Conservation (phyloP, 2,888 invertebrate species). For the Chironomus riparius region DNA sequence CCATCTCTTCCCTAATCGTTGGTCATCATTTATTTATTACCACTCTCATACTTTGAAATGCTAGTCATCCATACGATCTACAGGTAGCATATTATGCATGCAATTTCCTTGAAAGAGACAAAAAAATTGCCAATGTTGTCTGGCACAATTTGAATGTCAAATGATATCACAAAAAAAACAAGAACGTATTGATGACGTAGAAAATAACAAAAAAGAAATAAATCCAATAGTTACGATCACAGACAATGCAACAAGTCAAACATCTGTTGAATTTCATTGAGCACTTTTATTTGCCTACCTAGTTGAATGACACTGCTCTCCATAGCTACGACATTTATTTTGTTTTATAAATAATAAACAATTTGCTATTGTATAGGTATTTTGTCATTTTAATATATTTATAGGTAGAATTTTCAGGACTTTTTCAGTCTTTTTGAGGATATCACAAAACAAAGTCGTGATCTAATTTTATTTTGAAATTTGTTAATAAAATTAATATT, state of each 20-base stretch:
- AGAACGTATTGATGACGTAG: no score
- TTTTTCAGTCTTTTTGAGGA: conserved; percentile 1
- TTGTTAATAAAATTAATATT: neutral
- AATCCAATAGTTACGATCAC: neutral
- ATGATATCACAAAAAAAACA: no score
- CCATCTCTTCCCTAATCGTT: no score
- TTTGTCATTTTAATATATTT: neutral
- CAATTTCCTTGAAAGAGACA: no score
- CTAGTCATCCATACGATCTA: no score
- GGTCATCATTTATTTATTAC: no score
- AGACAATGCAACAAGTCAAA: neutral
- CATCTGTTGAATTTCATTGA: neutral
- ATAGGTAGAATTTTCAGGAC: neutral
- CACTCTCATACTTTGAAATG: no score
- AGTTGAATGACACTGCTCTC: conserved; percentile 2
- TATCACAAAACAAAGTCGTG: neutral
- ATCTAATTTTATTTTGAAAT: neutral
- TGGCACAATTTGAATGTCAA: no score
- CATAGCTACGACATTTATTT: conserved; percentile 1
- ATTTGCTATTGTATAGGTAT: conserved; percentile 3
- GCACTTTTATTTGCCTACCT: neutral
- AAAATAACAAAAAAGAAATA: no score
- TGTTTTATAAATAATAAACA: conserved; percentile 10
- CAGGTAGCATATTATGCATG: no score
- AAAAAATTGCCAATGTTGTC: no score